phyloP scores from a whole-genome alignment of 2,113 vertebrate species.

The Pollachius pollachius region DNA sequence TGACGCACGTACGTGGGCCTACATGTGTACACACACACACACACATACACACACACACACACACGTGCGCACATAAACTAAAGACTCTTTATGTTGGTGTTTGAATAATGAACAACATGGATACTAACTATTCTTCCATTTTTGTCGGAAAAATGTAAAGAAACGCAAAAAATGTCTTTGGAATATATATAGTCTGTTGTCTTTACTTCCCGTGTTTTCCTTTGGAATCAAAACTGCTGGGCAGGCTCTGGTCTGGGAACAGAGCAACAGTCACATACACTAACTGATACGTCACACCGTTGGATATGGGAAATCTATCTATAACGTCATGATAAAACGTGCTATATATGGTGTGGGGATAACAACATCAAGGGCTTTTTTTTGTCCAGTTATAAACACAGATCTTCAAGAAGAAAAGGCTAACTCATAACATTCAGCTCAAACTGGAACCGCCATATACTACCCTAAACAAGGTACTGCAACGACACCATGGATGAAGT shows the following conservation, averaged over 20 bases:
- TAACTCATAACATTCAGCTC: conserved; percentile 25
- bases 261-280: neutral
- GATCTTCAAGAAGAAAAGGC: conserved; percentile 19
- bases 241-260: conserved; percentile 28
- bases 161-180: conserved; percentile 17
- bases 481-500: no score
- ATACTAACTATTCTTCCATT: conserved; percentile 43
- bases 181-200: conserved; percentile 30
- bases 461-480: no score
- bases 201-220: neutral
- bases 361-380: conserved; percentile 20
- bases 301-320: conserved; percentile 39
- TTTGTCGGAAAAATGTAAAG: conserved; percentile 50
- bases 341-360: neutral
- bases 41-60: conserved; percentile 7
- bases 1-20: neutral
- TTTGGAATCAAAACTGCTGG: conserved; percentile 22
- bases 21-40: conserved; percentile 3
- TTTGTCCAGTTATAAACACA: conserved; percentile 5
- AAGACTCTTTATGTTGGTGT: conserved; percentile 4
- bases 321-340: neutral
- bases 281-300: conserved; percentile 30
- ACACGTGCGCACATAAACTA: conserved; percentile 5
- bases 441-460: conserved; percentile 10
- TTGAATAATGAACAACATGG: conserved; percentile 22